A percentile compares a stretch with the other conserved stretches of the same genome.
Evolutionary conservation across 2,113 vertebrate genomes (phyloP).

Genomic region (Smithornis capensis): DNA sequence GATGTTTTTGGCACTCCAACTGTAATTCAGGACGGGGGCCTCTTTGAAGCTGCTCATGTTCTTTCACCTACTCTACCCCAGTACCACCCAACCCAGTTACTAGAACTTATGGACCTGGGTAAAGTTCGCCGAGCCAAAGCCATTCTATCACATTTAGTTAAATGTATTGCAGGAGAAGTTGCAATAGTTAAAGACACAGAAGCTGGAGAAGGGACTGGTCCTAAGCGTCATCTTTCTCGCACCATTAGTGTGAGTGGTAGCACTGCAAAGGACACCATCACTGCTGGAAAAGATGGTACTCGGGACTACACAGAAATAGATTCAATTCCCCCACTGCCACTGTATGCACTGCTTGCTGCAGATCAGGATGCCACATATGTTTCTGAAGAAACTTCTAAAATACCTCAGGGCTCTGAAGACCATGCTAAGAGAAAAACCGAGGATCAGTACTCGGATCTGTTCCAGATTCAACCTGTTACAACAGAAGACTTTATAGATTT

Average conservation of each 20-base stretch:
- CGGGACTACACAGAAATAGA: constrained; percentile 98
- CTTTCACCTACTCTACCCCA: constrained; percentile 96
- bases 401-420: constrained; percentile 75
- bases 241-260: constrained; percentile 98
- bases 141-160: constrained; percentile 95
- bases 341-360: constrained; percentile 90
- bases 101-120: constrained; percentile 97
- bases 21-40: constrained; percentile 92
- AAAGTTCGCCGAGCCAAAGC: constrained; percentile 95
- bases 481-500: constrained; percentile 94
- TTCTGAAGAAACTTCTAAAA: constrained; percentile 83
- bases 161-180: constrained; percentile 97
- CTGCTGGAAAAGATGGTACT: constrained; percentile 92
- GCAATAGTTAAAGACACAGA: constrained; percentile 93
- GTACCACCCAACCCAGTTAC: constrained; percentile 94
- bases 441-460: constrained; percentile 93
- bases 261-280: constrained; percentile 95
- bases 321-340: constrained; percentile 92
- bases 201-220: constrained; percentile 85
- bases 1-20: constrained; percentile 89
- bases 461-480: constrained; percentile 87
- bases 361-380: constrained; percentile 89
- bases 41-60: constrained; percentile 96
- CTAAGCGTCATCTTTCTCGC: constrained; percentile 91
- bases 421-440: constrained; percentile 76